Percentiles rank a stretch among this genome's conserved stretches.
These are phyloP conservation scores for Syngnathoides biaculeatus DNA, from an alignment of 2,113 vertebrate species.

Conservation along the genomic window DNA sequence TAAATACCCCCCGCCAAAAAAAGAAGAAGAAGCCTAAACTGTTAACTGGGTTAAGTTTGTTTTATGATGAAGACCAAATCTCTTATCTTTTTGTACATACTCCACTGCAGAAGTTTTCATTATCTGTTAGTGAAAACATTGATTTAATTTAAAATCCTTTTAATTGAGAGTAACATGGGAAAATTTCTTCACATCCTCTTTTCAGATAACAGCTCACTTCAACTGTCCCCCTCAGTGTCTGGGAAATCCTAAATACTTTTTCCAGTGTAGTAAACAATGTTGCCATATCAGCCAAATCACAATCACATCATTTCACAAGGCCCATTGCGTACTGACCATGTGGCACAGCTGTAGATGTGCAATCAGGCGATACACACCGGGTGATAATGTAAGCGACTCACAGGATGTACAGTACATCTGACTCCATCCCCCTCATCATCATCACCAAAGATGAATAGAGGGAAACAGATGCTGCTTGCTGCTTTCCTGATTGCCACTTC, in stretches of 20 bases:
- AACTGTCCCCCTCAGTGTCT: not conserved
- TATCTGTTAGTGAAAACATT: not conserved
- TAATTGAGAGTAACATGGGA: not conserved
- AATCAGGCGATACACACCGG: not conserved
- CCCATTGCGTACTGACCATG: not conserved
- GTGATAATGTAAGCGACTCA: slow-evolving; percentile 1
- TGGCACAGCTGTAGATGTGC: slow-evolving; percentile 15
- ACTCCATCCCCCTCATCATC: slow-evolving; percentile 23
- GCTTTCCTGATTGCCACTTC: slow-evolving; percentile 48
- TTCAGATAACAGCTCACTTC: not conserved
- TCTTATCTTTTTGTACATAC: not conserved
- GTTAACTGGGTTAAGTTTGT: not conserved
- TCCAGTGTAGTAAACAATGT: slow-evolving; percentile 4
- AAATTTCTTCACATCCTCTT: not conserved
- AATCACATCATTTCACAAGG: not conserved
- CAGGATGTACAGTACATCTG: slow-evolving; percentile 40
- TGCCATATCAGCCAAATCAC: not conserved
- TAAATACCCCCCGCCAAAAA: not conserved
- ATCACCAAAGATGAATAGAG: slow-evolving; percentile 42
- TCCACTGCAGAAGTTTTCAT: not conserved
- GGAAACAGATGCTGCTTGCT: slow-evolving; percentile 64
- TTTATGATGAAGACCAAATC: not conserved
- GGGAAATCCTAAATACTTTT: not conserved
- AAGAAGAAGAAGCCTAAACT: not conserved
- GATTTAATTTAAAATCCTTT: not conserved